Evolutionary conservation across 2,888 invertebrate genomes (phyloP).

Genomic region (Drosophila anomelani): DNA sequence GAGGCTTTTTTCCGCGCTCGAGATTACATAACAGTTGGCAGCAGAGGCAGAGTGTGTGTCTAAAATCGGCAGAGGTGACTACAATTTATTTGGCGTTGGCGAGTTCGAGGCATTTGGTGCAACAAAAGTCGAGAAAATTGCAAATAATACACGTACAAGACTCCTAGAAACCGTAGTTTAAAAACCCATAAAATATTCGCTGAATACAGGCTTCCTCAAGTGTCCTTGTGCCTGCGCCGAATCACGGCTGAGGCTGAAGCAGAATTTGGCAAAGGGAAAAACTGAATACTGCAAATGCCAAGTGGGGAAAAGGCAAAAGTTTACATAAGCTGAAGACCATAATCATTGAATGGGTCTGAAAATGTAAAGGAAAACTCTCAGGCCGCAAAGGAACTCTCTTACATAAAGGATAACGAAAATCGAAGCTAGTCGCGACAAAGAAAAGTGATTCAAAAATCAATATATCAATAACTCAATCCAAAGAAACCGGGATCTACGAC

Average conservation of each 20-base stretch:
- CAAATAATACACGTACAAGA: background rate
- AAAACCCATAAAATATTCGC: background rate
- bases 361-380: slow-evolving; percentile 10
- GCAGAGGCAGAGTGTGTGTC: slow-evolving; percentile 67
- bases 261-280: slow-evolving; percentile 13
- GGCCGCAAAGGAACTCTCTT: background rate
- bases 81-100: slow-evolving; percentile 54
- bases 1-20: slow-evolving; percentile 64
- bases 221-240: slow-evolving; percentile 59
- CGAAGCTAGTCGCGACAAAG: background rate
- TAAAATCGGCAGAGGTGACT: slow-evolving; percentile 60
- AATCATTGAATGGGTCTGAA: background rate
- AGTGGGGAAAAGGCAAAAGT: slow-evolving; percentile 38
- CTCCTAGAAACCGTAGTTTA: background rate
- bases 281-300: slow-evolving; percentile 15
- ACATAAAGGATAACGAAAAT: slow-evolving; percentile 18
- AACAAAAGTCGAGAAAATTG: slow-evolving; percentile 5
- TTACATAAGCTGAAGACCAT: slow-evolving; percentile 60
- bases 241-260: slow-evolving; percentile 19
- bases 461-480: background rate
- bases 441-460: background rate
- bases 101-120: slow-evolving; percentile 5
- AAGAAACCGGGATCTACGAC: background rate
- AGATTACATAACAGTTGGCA: slow-evolving; percentile 83
- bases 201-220: slow-evolving; percentile 24